Conservation (phyloP, 1,140 invertebrate species). For the Melipona quadrifasciata region DNA sequence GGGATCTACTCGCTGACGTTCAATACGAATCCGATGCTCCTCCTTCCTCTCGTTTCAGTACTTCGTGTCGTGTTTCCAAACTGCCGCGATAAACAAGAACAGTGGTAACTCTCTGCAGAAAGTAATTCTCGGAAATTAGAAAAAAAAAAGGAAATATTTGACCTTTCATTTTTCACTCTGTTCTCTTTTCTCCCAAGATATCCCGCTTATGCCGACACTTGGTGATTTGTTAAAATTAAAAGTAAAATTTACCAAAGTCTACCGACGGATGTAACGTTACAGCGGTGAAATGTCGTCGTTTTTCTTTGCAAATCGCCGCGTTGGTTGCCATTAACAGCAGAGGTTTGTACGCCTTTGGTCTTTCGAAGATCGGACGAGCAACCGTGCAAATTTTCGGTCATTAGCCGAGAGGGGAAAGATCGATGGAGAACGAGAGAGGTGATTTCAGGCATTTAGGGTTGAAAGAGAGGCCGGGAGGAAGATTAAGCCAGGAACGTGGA, state of each 20-base stretch:
- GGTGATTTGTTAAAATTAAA: background rate
- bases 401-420: background rate
- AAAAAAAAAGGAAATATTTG: no score
- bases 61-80: background rate
- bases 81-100: no score
- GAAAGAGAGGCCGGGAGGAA: background rate
- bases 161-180: no score
- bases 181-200: no score
- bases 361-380: background rate
- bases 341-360: background rate
- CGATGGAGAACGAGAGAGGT: background rate
- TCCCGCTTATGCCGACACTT: no score
- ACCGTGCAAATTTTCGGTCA: background rate
- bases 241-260: background rate
- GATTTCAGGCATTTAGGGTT: background rate
- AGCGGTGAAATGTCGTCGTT: background rate
- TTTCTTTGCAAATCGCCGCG: background rate
- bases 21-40: background rate
- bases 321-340: background rate
- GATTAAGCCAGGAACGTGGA: slow-evolving; percentile 19
- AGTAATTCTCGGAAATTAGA: no score
- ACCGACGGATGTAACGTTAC: background rate
- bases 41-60: no score
- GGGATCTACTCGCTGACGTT: background rate
- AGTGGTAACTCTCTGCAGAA: no score